Conservation (phyloP, 1,140 invertebrate genomes). For the Holotrichia oblita region DNA sequence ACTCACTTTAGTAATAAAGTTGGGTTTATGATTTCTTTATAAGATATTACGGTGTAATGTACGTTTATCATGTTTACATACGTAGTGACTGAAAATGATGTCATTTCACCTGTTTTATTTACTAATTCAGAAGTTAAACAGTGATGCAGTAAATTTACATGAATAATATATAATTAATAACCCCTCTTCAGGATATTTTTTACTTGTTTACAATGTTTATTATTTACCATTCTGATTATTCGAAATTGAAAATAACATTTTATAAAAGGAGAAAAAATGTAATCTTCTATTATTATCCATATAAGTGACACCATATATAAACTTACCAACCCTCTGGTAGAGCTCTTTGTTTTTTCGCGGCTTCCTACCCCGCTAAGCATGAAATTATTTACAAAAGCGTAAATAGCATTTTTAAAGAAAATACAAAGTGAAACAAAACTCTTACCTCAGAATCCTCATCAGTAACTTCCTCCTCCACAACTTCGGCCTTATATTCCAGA, state of each 20-base stretch:
- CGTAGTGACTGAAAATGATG: neutral
- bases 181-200: too few species aligned
- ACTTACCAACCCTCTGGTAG: constrained; percentile 86
- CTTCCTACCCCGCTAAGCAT: constrained; percentile 70
- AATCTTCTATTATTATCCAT: neutral
- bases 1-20: too few species aligned
- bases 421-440: neutral
- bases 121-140: neutral
- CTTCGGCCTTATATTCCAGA: constrained; percentile 95
- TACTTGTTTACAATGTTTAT: too few species aligned
- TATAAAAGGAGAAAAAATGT: neutral
- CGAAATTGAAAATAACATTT: constrained; percentile 11
- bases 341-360: constrained; percentile 77
- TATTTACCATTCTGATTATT: neutral
- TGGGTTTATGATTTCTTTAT: too few species aligned
- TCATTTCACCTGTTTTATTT: neutral
- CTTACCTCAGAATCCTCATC: constrained; percentile 82
- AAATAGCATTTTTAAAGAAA: constrained; percentile 21
- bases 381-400: constrained; percentile 56
- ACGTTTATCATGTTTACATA: neutral
- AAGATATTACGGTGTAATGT: too few species aligned
- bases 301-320: constrained; percentile 27
- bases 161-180: too few species aligned
- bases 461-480: constrained; percentile 91
- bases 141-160: too few species aligned